These are phyloP conservation scores for Otolemur garnettii DNA, from an alignment of 2,113 vertebrate genomes.

Conservation along the genomic window DNA sequence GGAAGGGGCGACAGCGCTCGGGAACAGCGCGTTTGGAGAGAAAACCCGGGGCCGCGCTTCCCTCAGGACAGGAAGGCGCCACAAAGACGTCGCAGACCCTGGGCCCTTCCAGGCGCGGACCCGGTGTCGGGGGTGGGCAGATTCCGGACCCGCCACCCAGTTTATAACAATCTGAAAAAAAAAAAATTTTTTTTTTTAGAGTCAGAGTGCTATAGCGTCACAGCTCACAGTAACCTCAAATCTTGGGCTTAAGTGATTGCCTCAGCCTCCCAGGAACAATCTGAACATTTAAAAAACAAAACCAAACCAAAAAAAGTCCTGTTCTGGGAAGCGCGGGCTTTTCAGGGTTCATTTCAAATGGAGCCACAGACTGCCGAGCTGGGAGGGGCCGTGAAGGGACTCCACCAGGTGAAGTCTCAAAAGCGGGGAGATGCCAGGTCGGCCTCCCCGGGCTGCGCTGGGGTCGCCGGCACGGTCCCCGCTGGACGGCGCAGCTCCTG, in stretches of 20 bases:
- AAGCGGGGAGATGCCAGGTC: too few species aligned
- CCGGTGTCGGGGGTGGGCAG: too few species aligned
- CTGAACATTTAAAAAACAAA: too few species aligned
- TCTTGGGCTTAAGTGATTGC: too few species aligned
- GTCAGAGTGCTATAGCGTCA: too few species aligned
- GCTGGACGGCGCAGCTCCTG: neutral
- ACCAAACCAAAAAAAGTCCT: too few species aligned
- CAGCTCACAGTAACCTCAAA: too few species aligned
- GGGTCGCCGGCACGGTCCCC: neutral
- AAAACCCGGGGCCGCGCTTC: neutral
- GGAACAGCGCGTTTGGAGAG: neutral
- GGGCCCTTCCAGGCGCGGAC: neutral
- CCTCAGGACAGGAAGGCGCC: neutral
- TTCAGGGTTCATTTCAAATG: neutral
- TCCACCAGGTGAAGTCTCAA: neutral
- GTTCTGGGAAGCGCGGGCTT: neutral
- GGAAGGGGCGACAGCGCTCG: neutral
- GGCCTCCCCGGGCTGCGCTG: too few species aligned
- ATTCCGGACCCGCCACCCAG: neutral
- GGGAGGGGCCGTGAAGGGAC: neutral
- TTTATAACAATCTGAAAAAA: too few species aligned
- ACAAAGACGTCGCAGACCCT: too few species aligned
- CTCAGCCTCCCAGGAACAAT: too few species aligned
- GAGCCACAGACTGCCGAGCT: neutral
- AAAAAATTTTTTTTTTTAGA: too few species aligned